Percentiles rank a stretch among this genome's conserved stretches.
phyloP scores from a whole-genome alignment of 2,888 invertebrate genomes.

The Pandemis heparana region DNA sequence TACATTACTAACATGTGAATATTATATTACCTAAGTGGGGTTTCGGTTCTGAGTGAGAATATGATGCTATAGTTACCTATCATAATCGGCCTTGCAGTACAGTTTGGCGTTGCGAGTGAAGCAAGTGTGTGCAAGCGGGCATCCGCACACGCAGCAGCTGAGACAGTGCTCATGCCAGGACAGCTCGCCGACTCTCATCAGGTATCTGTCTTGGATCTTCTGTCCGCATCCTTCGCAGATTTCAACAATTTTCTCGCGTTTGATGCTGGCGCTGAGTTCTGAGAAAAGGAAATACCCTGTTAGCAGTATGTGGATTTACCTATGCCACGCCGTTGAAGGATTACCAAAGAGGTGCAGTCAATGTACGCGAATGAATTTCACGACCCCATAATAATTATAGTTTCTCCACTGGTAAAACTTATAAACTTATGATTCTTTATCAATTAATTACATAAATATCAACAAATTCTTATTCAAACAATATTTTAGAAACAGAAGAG shows the following conservation, averaged over 20 bases:
- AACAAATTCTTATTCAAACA: no score
- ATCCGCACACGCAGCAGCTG: slow-evolving; percentile 97
- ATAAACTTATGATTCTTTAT: no score
- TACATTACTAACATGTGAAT: neutral
- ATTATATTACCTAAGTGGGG: neutral
- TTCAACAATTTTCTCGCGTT: slow-evolving; percentile 93
- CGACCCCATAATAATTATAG: no score
- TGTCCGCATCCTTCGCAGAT: slow-evolving; percentile 98
- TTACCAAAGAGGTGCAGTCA: no score
- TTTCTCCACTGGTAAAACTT: no score
- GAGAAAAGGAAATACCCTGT: slow-evolving; percentile 57
- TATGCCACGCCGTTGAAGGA: neutral
- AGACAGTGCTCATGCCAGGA: slow-evolving; percentile 99
- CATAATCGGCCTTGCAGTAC: slow-evolving; percentile 99
- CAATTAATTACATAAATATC: no score
- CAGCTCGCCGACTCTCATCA: slow-evolving; percentile 97
- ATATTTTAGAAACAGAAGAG: no score
- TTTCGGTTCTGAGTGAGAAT: neutral
- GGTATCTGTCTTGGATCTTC: slow-evolving; percentile 97
- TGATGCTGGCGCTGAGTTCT: slow-evolving; percentile 87
- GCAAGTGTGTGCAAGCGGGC: slow-evolving; percentile 96
- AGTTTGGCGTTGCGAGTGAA: slow-evolving; percentile 97
- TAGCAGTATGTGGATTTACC: slow-evolving; percentile 65
- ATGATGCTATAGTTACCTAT: slow-evolving; percentile 88
- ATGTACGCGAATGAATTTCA: no score